Percentiles rank a stretch among this genome's conserved stretches.
Conservation (phyloP, 2,797 vertebrate genomes). For the Poeciliopsis gracilis region DNA sequence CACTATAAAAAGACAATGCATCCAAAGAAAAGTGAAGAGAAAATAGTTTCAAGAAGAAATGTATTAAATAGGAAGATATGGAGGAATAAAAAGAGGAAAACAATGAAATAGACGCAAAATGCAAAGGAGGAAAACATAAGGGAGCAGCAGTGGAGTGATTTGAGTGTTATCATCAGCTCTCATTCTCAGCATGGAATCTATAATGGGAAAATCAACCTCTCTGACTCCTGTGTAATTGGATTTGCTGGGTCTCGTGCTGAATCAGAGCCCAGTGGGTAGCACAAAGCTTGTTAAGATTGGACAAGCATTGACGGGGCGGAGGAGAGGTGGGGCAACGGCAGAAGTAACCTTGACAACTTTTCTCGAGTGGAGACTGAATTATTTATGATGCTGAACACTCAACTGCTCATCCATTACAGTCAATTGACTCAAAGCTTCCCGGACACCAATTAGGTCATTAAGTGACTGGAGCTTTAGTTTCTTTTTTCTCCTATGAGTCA, state of each 20-base stretch:
- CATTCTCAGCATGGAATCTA: constrained; percentile 83
- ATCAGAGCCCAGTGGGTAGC: constrained; percentile 86
- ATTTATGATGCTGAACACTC: constrained; percentile 61
- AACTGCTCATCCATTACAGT: constrained; percentile 38
- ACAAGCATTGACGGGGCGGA: constrained; percentile 82
- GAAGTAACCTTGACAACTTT: constrained; percentile 81
- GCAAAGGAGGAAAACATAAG: constrained; percentile 38
- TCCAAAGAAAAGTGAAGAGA: constrained; percentile 62
- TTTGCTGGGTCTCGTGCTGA: constrained; percentile 88
- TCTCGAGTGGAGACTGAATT: constrained; percentile 67
- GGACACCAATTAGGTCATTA: constrained; percentile 52
- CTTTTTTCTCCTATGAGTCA: constrained; percentile 45
- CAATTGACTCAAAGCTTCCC: constrained; percentile 40
- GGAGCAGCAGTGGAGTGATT: constrained; percentile 75
- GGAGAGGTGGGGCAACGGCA: constrained; percentile 64
- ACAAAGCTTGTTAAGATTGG: constrained; percentile 89
- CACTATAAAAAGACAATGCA: constrained; percentile 64
- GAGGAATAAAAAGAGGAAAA: constrained; percentile 64
- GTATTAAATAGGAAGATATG: constrained; percentile 73
- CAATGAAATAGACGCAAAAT: constrained; percentile 66
- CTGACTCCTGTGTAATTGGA: constrained; percentile 89
- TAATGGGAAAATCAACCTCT: constrained; percentile 88
- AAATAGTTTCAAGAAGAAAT: constrained; percentile 56
- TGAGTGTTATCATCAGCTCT: constrained; percentile 80
- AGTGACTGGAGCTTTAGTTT: constrained; percentile 30